Evolutionary conservation across 2,888 invertebrate genomes (phyloP), one percentile per base, ranked within the genome.

Genomic region (Macaria notata): DNA sequence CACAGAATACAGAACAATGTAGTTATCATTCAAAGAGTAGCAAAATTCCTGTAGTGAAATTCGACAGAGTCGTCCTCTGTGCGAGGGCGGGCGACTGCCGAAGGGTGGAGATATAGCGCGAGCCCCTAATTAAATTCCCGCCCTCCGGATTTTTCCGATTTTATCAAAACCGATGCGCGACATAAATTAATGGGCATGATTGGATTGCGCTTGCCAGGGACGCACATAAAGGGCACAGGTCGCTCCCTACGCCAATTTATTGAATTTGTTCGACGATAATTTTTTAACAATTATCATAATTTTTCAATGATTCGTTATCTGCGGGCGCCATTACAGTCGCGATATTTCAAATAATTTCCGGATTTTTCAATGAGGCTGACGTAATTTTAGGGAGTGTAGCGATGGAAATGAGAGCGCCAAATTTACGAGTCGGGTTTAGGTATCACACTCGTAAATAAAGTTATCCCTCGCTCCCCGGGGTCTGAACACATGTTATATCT

Each of bases 221-320:
- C 65, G 55, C 56, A 59, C 68, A 60, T 55, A 65, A 72, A 57
- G 59, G 58, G 58, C 58, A 54, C 62, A 60, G 60, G 58, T 75
- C 76, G 65, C 68, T 70, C 68, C 70, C 67, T 66, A 69, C 69
- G 66, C 65, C 66, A 78, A 78, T 81, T 75, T 78, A 80, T 79
- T 72, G 75, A 74, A 75, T 72, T 73, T 66, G 69, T 69, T 70
- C 75, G 71, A 68, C 75, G 75, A 77, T 81, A 78, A 74, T 83
- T 80, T 78, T 76, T 75, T 65, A 70, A 66, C 75, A 81, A 85
- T 85, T 85, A 86, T 77, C 84, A 85, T 86, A 86, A 86, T 86
- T 83, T 85, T 85, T 86, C 83, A 85, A 86, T 84, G 84, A 77
- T 68, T 77, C 84, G 81, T 81, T 79, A 79, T 80, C 76, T 75